A percentile compares a stretch with the other conserved stretches of the same genome.
These are phyloP conservation scores for Gobio gobio DNA, from an alignment of 2,113 vertebrate genomes.

Conservation along the genomic window DNA sequence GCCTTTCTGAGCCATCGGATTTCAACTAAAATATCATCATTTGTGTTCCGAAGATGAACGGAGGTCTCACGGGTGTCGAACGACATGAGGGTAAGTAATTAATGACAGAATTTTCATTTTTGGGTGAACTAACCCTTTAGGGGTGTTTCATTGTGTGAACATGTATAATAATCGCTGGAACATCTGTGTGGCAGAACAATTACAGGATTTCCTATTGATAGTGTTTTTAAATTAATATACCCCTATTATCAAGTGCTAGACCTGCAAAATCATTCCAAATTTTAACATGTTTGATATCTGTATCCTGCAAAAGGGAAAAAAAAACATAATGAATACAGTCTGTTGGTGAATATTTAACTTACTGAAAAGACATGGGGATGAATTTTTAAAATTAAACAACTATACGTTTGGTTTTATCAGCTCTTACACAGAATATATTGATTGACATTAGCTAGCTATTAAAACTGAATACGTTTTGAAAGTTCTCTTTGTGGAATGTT, in stretches of 20 bases:
- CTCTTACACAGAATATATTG: background rate
- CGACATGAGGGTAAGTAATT: no score
- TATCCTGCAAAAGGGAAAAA: background rate
- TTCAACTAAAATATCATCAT: no score
- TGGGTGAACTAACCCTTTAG: no score
- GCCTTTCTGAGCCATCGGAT: no score
- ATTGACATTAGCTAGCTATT: background rate
- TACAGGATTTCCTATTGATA: background rate
- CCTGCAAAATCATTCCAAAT: background rate
- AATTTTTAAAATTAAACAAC: background rate
- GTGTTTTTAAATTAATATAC: background rate
- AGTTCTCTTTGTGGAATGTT: background rate
- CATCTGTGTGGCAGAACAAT: background rate
- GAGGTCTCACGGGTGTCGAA: no score
- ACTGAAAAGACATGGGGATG: background rate
- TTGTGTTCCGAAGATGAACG: no score
- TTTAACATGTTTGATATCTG: background rate
- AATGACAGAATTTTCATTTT: no score
- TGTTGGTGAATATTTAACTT: conserved; percentile 11
- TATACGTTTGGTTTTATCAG: background rate
- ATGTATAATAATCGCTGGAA: background rate
- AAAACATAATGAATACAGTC: background rate
- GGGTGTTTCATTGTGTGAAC: background rate
- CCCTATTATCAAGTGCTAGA: background rate
- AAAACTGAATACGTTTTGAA: background rate